phyloP scores from a whole-genome alignment of 2,888 invertebrate species.

The Leucophora obtusa region DNA sequence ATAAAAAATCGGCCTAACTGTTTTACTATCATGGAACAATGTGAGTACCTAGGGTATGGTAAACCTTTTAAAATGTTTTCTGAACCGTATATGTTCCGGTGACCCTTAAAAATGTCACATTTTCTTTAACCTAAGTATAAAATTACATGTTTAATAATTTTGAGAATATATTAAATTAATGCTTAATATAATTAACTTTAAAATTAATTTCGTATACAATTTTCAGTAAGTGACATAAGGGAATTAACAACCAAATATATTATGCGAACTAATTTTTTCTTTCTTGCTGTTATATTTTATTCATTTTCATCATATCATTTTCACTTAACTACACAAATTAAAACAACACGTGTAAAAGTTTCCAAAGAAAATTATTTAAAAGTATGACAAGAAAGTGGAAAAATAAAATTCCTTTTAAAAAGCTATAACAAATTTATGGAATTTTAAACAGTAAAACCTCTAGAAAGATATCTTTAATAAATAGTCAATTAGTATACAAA shows the following conservation, averaged over 20 bases:
- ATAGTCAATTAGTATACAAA: too few species aligned
- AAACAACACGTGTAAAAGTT: slow-evolving; percentile 29
- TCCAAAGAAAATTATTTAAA: background rate
- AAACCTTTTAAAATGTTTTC: too few species aligned
- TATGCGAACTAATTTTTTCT: slow-evolving; percentile 44
- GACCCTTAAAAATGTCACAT: too few species aligned
- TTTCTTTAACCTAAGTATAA: too few species aligned
- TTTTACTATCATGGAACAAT: too few species aligned
- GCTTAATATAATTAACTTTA: background rate
- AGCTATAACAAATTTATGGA: slow-evolving; percentile 31
- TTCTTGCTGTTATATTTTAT: slow-evolving; percentile 28
- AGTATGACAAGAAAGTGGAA: background rate
- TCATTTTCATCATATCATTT: slow-evolving; percentile 36
- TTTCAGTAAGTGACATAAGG: slow-evolving; percentile 28
- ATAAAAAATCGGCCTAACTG: too few species aligned
- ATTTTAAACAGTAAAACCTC: background rate
- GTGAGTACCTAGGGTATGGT: too few species aligned
- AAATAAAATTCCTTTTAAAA: slow-evolving; percentile 36
- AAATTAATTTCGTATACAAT: slow-evolving; percentile 17
- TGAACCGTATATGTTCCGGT: too few species aligned
- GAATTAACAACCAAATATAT: slow-evolving; percentile 51
- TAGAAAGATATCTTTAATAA: background rate
- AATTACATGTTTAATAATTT: too few species aligned
- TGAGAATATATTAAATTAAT: background rate
- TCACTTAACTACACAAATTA: slow-evolving; percentile 18